Conservation (phyloP, 92 coral and sea anemone species). For the Parazoanthus atlanticus region DNA sequence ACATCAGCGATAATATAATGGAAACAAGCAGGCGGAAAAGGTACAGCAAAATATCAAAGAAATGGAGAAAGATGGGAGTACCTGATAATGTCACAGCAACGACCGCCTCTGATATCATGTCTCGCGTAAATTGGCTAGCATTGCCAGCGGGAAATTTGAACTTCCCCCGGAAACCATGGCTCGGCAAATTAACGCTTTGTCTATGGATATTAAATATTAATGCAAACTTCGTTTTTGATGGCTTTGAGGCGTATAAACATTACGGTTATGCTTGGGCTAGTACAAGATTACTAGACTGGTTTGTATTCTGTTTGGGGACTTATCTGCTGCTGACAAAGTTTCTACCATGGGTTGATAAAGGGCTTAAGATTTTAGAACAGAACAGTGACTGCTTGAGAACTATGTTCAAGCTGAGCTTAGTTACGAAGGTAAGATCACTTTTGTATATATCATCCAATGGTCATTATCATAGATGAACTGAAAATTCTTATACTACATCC, state of each 20-base stretch:
- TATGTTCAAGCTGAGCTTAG: conserved; percentile 1
- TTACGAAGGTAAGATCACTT: conserved; percentile 11
- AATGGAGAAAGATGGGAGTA: conserved; percentile 33
- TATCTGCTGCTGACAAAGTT: conserved; percentile 5
- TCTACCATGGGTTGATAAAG: conserved; percentile 7
- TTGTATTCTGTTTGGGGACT: conserved; percentile 20
- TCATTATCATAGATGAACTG: too few relatives aligned
- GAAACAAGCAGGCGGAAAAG: not conserved
- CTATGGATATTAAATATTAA: conserved; percentile 20
- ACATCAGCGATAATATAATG: not conserved
- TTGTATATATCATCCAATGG: not conserved
- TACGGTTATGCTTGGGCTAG: conserved; percentile 42
- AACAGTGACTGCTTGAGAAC: conserved; percentile 10
- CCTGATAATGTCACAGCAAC: conserved; percentile 9
- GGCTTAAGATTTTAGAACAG: conserved; percentile 13
- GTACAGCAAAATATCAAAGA: not conserved
- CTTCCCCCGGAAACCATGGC: not conserved
- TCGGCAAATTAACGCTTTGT: not conserved
- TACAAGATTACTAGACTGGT: conserved; percentile 18
- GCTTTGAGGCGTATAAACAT: conserved; percentile 14
- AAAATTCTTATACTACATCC: too few relatives aligned
- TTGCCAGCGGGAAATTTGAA: conserved; percentile 39
- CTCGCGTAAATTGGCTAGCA: conserved; percentile 15
- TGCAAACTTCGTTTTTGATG: conserved; percentile 24
- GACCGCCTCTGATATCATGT: not conserved